Percentiles rank a stretch among this genome's conserved stretches.
phyloP scores from a whole-genome alignment of 2,888 invertebrate species.

The Agrotis ipsilon region DNA sequence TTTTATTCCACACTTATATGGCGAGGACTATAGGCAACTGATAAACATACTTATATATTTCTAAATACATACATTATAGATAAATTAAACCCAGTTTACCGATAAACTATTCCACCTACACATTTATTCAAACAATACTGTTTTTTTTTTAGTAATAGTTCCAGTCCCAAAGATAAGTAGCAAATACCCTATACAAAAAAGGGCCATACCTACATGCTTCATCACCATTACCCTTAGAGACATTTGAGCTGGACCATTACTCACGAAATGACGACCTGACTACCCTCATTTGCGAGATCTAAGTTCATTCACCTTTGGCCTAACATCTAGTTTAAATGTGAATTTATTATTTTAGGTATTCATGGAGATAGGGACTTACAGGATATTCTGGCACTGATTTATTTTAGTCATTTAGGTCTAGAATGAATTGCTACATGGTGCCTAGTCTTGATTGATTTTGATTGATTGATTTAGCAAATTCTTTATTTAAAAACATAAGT shows the following conservation, averaged over 20 bases:
- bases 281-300: slow-evolving; percentile 54
- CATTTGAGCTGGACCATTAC: slow-evolving; percentile 50
- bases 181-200: slow-evolving; percentile 47
- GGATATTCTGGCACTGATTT: slow-evolving; percentile 36
- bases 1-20: too few relatives aligned
- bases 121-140: background rate
- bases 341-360: slow-evolving; percentile 39
- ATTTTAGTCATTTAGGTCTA: slow-evolving; percentile 20
- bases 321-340: slow-evolving; percentile 40
- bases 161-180: background rate
- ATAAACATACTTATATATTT: too few relatives aligned
- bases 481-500: too few relatives aligned
- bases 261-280: slow-evolving; percentile 47
- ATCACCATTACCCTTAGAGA: slow-evolving; percentile 52
- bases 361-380: slow-evolving; percentile 2
- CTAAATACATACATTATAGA: too few relatives aligned
- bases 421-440: slow-evolving; percentile 1
- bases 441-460: background rate
- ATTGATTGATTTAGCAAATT: too few relatives aligned
- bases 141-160: background rate
- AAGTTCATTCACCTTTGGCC: slow-evolving; percentile 46
- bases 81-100: too few relatives aligned
- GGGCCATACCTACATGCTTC: slow-evolving; percentile 24
- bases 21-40: too few relatives aligned
- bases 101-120: too few relatives aligned